These are phyloP conservation scores for Himalopsyche kuldschensis DNA, from an alignment of 2,888 invertebrate genomes.

Conservation along the genomic window DNA sequence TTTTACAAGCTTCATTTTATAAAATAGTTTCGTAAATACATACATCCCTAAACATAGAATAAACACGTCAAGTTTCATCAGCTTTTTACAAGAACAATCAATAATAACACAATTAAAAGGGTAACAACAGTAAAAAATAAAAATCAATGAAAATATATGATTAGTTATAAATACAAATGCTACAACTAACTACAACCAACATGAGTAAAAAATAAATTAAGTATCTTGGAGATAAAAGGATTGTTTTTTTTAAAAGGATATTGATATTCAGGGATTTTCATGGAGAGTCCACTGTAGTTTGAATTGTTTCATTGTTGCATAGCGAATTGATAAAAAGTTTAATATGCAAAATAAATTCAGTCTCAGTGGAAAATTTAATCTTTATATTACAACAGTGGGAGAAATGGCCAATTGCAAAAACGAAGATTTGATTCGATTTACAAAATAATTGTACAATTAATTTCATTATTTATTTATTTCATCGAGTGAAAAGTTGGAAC, in stretches of 20 bases:
- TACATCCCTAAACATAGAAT: slow-evolving; percentile 10
- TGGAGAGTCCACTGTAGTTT: slow-evolving; percentile 9
- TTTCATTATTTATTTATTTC: slow-evolving; percentile 22
- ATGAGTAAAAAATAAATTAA: slow-evolving; percentile 26
- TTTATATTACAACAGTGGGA: slow-evolving; percentile 50
- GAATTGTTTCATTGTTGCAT: background rate
- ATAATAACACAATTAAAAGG: slow-evolving; percentile 36
- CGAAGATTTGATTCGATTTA: slow-evolving; percentile 51
- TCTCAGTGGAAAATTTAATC: slow-evolving; percentile 22
- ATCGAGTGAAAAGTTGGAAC: slow-evolving; percentile 32
- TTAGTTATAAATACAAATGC: slow-evolving; percentile 23
- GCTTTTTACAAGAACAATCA: slow-evolving; percentile 38
- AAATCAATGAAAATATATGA: slow-evolving; percentile 13
- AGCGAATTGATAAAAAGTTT: background rate
- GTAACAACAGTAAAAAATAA: slow-evolving; percentile 38
- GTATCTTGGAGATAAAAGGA: background rate
- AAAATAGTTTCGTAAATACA: slow-evolving; percentile 12
- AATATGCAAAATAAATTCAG: slow-evolving; percentile 9
- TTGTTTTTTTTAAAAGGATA: background rate
- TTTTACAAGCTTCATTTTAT: background rate
- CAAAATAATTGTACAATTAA: slow-evolving; percentile 13
- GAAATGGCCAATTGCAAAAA: slow-evolving; percentile 63
- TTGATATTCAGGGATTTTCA: background rate
- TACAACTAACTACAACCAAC: slow-evolving; percentile 30
- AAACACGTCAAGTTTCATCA: slow-evolving; percentile 21